A percentile compares a stretch with the other conserved stretches of the same genome.
Conservation (phyloP, 2,113 vertebrate genomes). For the Thymallus thymallus region DNA sequence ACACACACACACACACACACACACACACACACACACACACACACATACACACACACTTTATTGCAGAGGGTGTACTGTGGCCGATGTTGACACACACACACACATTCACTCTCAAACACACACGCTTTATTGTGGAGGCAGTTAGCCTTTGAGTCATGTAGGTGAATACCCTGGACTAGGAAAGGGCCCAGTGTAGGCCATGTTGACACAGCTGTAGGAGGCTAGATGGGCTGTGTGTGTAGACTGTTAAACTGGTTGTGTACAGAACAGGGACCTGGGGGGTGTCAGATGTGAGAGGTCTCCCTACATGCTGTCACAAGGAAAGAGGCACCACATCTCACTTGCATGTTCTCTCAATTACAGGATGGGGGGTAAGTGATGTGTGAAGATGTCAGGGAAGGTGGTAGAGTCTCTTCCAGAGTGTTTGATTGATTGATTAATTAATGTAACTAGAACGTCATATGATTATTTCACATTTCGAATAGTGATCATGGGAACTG, state of each 20-base stretch:
- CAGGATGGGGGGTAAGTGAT: too few relatives aligned
- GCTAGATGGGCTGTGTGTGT: not conserved
- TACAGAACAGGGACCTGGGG: not conserved
- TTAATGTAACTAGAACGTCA: too few relatives aligned
- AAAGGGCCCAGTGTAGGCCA: not conserved
- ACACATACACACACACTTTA: conserved; percentile 3
- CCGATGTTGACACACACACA: not conserved
- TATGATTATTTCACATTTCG: too few relatives aligned
- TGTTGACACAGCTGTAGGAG: not conserved
- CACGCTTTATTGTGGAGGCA: not conserved
- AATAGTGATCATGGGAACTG: too few relatives aligned
- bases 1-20: not conserved
- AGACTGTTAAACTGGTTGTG: not conserved
- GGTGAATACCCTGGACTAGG: not conserved
- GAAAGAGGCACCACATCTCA: too few relatives aligned
- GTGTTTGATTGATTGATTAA: too few relatives aligned
- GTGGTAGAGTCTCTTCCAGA: too few relatives aligned
- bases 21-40: conserved; percentile 4
- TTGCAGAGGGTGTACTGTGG: too few relatives aligned
- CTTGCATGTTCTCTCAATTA: too few relatives aligned
- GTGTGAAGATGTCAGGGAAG: too few relatives aligned
- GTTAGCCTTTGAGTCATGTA: not conserved
- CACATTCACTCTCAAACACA: not conserved
- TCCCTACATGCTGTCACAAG: too few relatives aligned
- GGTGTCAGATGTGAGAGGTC: not conserved